Conservation (phyloP, 2,113 vertebrate species). For the Gnathonemus echidnorhynchus region DNA sequence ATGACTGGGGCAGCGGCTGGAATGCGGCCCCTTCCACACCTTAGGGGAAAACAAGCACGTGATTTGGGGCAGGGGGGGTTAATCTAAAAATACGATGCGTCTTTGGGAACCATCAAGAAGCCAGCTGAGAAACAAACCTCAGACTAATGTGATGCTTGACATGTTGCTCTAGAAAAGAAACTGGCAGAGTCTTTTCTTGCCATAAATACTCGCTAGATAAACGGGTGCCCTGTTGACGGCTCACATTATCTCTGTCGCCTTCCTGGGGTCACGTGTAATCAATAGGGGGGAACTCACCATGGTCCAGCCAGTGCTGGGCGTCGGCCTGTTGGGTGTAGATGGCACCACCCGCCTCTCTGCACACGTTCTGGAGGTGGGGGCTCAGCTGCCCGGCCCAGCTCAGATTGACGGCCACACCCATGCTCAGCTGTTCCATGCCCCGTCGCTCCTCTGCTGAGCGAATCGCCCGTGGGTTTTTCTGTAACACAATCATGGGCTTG, state of each 20-base stretch:
- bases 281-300: conserved; percentile 48
- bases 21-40: conserved; percentile 85
- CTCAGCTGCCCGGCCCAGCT: conserved; percentile 80
- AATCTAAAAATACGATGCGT: neutral
- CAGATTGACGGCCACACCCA: conserved; percentile 81
- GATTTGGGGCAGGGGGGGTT: neutral
- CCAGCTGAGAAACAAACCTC: neutral
- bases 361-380: conserved; percentile 80
- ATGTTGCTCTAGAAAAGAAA: neutral
- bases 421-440: conserved; percentile 72
- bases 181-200: neutral
- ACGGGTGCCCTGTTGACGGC: neutral
- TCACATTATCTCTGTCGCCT: neutral
- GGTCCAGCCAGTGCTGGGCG: conserved; percentile 81
- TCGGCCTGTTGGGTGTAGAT: conserved; percentile 85
- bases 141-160: neutral
- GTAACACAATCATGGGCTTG: conserved; percentile 5
- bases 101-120: neutral
- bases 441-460: conserved; percentile 80
- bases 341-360: conserved; percentile 77
- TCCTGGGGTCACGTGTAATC: neutral
- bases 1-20: conserved; percentile 65
- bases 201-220: neutral
- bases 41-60: conserved; percentile 45
- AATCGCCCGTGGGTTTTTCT: conserved; percentile 88